Evolutionary conservation across 2,113 vertebrate species (phyloP).

Genomic region (Heterocephalus glaber): DNA sequence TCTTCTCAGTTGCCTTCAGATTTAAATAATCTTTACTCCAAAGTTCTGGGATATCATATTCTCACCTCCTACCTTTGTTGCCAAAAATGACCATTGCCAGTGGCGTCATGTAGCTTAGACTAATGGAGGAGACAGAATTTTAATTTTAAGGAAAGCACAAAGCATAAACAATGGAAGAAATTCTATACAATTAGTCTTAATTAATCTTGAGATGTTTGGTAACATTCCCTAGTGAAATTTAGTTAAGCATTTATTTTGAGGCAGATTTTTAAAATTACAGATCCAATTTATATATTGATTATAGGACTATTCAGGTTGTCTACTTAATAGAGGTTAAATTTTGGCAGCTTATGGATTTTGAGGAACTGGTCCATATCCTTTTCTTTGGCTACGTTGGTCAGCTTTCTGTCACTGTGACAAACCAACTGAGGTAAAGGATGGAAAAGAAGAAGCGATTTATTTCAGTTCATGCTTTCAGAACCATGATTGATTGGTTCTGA

Average conservation of each 20-base stretch:
- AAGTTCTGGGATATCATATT: neutral
- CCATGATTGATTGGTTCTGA: neutral
- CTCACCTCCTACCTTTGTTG: neutral
- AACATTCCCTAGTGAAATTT: neutral
- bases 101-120: neutral
- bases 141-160: neutral
- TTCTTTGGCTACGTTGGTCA: neutral
- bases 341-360: neutral
- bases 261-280: neutral
- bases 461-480: neutral
- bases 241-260: neutral
- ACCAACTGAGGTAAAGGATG: no score
- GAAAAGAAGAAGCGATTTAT: neutral
- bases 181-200: neutral
- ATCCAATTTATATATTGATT: neutral
- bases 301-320: neutral
- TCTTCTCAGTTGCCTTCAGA: neutral
- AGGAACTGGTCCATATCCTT: neutral
- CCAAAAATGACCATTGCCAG: fast-evolving
- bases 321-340: neutral
- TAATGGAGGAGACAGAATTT: no score
- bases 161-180: neutral
- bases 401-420: neutral
- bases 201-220: neutral
- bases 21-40: neutral